Conservation (phyloP, 2,113 vertebrate species). For the Stigmatopora nigra region DNA sequence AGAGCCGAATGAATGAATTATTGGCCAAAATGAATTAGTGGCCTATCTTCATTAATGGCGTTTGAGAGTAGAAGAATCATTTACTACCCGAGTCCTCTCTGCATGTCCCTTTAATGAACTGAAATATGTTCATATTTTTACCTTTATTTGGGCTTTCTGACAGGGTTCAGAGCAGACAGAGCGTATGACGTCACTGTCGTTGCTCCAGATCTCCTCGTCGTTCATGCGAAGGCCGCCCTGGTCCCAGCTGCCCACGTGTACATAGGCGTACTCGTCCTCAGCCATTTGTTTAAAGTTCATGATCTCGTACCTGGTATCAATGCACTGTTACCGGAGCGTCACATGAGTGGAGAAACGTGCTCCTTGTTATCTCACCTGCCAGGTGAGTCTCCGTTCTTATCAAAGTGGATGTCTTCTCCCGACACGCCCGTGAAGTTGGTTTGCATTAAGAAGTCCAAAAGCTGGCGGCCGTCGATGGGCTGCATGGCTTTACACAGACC, state of each 20-base stretch:
- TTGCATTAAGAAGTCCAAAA: conserved; percentile 93
- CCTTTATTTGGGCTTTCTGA: conserved; percentile 95
- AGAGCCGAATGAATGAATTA: too few relatives aligned
- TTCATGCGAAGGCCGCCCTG: conserved; percentile 93
- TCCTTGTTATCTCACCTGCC: conserved; percentile 77
- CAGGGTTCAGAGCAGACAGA: conserved; percentile 97
- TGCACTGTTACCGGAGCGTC: neutral
- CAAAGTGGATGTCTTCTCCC: conserved; percentile 87
- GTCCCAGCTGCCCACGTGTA: conserved; percentile 98
- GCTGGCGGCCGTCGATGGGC: conserved; percentile 88
- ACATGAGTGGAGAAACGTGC: neutral
- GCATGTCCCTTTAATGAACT: too few relatives aligned
- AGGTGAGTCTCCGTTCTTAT: conserved; percentile 94
- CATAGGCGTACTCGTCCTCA: conserved; percentile 87
- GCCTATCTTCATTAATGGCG: too few relatives aligned
- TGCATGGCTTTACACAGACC: conserved; percentile 91
- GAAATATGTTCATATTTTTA: conserved; percentile 37
- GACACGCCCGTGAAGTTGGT: conserved; percentile 94
- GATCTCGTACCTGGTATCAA: conserved; percentile 86
- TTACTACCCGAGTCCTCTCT: too few relatives aligned
- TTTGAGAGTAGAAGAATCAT: too few relatives aligned
- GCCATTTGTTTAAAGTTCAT: conserved; percentile 97
- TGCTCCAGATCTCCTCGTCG: conserved; percentile 92
- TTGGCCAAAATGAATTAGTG: too few relatives aligned
- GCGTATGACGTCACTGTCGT: conserved; percentile 79